A percentile compares a stretch with the other conserved stretches of the same genome.
These are phyloP conservation scores for Verasper variegatus DNA, from an alignment of 2,113 vertebrate genomes.

Conservation along the genomic window DNA sequence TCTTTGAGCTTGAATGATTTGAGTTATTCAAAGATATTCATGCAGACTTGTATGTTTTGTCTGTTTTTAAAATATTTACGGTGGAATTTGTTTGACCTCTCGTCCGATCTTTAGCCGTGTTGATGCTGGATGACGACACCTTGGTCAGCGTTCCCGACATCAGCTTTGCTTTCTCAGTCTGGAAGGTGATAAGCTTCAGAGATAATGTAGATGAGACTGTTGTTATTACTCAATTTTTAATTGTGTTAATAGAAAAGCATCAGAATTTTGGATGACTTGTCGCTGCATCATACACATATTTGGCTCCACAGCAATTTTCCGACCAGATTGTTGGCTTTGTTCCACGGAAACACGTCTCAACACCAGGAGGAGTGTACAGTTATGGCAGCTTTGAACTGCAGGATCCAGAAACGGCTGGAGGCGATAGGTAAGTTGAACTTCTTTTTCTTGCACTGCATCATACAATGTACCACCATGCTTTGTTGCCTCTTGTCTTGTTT, in stretches of 20 bases:
- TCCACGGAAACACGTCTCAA: conserved; percentile 91
- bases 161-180: conserved; percentile 93
- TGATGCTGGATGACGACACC: conserved; percentile 96
- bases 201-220: background rate
- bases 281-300: background rate
- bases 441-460: background rate
- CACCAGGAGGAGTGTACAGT: conserved; percentile 87
- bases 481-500: background rate
- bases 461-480: background rate
- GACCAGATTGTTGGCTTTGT: conserved; percentile 97
- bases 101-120: conserved; percentile 81
- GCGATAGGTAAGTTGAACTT: conserved; percentile 80
- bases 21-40: background rate
- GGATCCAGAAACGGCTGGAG: conserved; percentile 84
- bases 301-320: conserved; percentile 89
- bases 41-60: too few relatives aligned
- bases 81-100: background rate
- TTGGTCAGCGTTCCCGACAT: conserved; percentile 93
- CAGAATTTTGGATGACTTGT: background rate
- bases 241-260: background rate
- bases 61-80: background rate
- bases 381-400: conserved; percentile 94
- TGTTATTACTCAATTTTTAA: background rate
- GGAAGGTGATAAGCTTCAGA: conserved; percentile 87
- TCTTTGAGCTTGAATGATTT: background rate